These are phyloP conservation scores for Clytia hemisphaerica DNA, from an alignment of 30 jellyfish, hydroid and myxozoan species.

Conservation along the genomic window DNA sequence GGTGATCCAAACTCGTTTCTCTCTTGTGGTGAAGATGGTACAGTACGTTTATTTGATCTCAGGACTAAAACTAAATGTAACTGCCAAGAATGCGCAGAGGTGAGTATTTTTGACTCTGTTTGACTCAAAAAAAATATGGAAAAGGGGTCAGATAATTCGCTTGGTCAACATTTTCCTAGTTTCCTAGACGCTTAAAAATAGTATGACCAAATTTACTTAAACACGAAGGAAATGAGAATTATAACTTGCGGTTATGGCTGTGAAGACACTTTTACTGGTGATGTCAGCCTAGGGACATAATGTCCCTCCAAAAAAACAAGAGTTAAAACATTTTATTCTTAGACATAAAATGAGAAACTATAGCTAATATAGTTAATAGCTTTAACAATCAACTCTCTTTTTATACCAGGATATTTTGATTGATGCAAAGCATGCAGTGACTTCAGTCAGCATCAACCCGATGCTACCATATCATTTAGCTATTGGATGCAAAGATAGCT, in stretches of 20 bases:
- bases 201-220: background rate
- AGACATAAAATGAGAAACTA: too few species aligned
- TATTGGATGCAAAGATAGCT: constrained; percentile 78
- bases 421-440: constrained; percentile 46
- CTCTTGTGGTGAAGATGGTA: constrained; percentile 93
- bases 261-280: too few species aligned
- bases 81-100: constrained; percentile 77
- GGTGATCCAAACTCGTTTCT: constrained; percentile 78
- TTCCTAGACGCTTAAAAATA: background rate
- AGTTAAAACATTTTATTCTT: too few species aligned
- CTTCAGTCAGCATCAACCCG: constrained; percentile 67
- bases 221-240: too few species aligned
- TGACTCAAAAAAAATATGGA: background rate
- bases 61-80: constrained; percentile 59
- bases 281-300: too few species aligned
- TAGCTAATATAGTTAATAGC: too few species aligned
- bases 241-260: too few species aligned
- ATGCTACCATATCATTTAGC: constrained; percentile 59
- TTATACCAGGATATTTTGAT: constrained; percentile 49
- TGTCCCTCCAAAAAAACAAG: too few species aligned
- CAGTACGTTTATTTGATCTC: constrained; percentile 71
- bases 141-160: background rate
- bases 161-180: background rate
- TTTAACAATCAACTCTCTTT: background rate
- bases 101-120: constrained; percentile 6